Evolutionary conservation across 2,797 vertebrate species (phyloP), one percentile per base, ranked within the genome.

Genomic region (Epinephelus coioides): DNA sequence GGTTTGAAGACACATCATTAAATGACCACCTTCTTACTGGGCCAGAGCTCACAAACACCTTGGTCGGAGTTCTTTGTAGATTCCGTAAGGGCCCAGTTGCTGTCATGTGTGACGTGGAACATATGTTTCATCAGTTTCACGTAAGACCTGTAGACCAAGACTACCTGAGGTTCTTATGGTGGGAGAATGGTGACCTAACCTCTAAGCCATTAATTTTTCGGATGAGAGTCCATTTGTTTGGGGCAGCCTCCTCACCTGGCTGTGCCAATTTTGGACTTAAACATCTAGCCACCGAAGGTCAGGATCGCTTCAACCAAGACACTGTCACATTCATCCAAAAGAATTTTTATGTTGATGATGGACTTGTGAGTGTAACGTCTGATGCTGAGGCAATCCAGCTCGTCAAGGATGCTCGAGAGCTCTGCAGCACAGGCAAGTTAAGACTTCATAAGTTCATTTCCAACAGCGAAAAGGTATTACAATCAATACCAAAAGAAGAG

Each of bases 1-100:
- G 8, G 17, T 71, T 25, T 2, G 15, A 59, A 51, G 68, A 51
- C 2, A 44, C 46, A 0, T 71, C 68, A 6, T 1, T 78, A 4
- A 78, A 78, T 34, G 68, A 72, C 2, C 60, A 65, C 23, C 23
- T 78, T 2, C 61, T 65, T 2, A 78, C 76, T 4, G 69, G 61
- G 2, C 30, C 71, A 5, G 60, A 64, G 1, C 61, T 82, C 3
- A 68, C 21, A 30, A 76, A 76, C 23, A 62, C 67, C 6, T 44
- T 74, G 10, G 69, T 68, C 2, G 62, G 62, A 27, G 69, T 68
- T 9, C 50, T 82, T 3, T 82, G 73, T 54, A 21, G 50, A 6
- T 73, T 78, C 2, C 4, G 15, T 0, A 73, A 63, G 12, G 69
- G n/a, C 1, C n/a, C 46, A 13, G 10, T 78, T 5, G 63, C 56